These are phyloP conservation scores for Sternotherus odoratus DNA, from an alignment of 2,797 vertebrate genomes.

Conservation along the genomic window DNA sequence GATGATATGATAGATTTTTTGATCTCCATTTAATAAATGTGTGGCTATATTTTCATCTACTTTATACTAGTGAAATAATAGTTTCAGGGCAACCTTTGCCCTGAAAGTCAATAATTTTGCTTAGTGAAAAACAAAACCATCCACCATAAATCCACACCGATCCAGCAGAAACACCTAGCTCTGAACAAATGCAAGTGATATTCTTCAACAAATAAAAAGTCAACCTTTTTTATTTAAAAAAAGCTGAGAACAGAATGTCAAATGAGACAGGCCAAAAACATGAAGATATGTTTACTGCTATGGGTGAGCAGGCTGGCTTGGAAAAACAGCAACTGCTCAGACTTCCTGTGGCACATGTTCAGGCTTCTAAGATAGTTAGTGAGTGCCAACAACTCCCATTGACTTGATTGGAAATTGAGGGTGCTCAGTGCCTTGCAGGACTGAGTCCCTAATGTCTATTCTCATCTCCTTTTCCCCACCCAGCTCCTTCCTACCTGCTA, in stretches of 20 bases:
- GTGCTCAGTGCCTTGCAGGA: background rate
- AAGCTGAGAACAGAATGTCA: background rate
- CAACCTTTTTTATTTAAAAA: background rate
- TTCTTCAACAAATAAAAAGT: background rate
- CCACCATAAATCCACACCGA: background rate
- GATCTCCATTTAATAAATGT: slow-evolving; percentile 24
- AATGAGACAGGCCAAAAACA: background rate
- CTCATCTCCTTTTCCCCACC: background rate
- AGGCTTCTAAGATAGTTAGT: background rate
- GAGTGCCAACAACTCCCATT: background rate
- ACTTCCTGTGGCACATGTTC: background rate
- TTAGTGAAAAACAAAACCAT: background rate
- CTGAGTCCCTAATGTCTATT: background rate
- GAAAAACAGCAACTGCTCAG: background rate
- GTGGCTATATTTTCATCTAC: background rate
- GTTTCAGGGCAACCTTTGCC: background rate
- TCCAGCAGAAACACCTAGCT: background rate
- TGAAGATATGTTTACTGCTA: background rate
- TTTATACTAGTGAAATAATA: background rate
- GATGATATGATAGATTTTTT: background rate
- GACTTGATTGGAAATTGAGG: background rate
- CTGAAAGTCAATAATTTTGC: slow-evolving; percentile 12
- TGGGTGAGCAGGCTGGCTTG: background rate
- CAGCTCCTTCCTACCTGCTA: background rate
- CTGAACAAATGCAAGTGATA: background rate